Percentiles rank a stretch among this genome's conserved stretches.
Evolutionary conservation across 2,797 vertebrate genomes (phyloP).

Genomic region (Xenops minutus): DNA sequence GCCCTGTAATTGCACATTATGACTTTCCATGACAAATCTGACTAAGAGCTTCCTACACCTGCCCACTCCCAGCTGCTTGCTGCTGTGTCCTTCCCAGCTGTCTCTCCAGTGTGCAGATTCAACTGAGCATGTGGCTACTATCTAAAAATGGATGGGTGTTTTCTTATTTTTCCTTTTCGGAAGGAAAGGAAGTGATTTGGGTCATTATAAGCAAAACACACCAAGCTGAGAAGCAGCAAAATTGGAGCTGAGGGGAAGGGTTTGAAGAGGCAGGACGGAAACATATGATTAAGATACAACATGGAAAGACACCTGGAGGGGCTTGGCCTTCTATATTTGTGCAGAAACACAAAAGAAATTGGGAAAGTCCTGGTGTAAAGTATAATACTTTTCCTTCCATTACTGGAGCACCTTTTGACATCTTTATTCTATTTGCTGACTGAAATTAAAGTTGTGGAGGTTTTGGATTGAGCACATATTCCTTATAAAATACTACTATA

Average conservation of each 20-base stretch:
- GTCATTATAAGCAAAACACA: constrained; percentile 12
- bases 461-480: not conserved
- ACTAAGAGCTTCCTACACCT: constrained; percentile 44
- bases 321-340: not conserved
- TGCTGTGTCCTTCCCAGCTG: not conserved
- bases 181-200: constrained; percentile 30
- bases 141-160: constrained; percentile 31
- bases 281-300: not conserved
- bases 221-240: not conserved
- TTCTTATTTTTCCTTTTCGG: not conserved
- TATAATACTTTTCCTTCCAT: not conserved
- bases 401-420: not conserved
- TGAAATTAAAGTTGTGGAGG: not conserved
- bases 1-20: not conserved
- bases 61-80: constrained; percentile 3
- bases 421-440: not conserved
- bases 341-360: not conserved
- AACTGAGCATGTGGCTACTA: not conserved
- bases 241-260: not conserved
- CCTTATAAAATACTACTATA: not conserved
- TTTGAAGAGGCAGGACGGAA: not conserved
- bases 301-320: constrained; percentile 3
- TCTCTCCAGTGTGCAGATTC: not conserved
- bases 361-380: not conserved
- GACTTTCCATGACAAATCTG: constrained; percentile 19